Percentiles rank a stretch among this genome's conserved stretches.
These are phyloP conservation scores for Labeo calbasu DNA, from an alignment of 2,797 vertebrate species.

Conservation along the genomic window DNA sequence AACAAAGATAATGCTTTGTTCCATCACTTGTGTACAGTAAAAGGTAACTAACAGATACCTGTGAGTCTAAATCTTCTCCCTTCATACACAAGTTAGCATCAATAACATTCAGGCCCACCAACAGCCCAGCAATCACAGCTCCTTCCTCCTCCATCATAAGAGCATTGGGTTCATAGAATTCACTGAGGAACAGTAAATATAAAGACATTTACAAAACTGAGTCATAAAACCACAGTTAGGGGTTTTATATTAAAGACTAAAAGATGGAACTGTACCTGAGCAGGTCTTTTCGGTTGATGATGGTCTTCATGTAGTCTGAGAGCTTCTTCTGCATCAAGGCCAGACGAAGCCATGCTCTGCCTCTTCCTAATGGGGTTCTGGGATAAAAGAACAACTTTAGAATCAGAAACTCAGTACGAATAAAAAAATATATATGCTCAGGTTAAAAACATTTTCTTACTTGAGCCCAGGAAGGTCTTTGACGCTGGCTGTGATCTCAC, in stretches of 20 bases:
- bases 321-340: slow-evolving; percentile 99
- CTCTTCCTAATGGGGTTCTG: slow-evolving; percentile 95
- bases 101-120: slow-evolving; percentile 96
- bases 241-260: not conserved
- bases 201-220: not conserved
- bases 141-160: slow-evolving; percentile 99
- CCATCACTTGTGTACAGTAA: not conserved
- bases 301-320: slow-evolving; percentile 98
- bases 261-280: slow-evolving; percentile 80
- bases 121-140: slow-evolving; percentile 93
- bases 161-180: slow-evolving; percentile 89
- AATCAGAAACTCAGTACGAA: not conserved
- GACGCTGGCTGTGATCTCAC: slow-evolving; percentile 96
- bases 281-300: slow-evolving; percentile 98
- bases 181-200: slow-evolving; percentile 40
- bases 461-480: slow-evolving; percentile 97
- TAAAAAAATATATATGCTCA: not conserved
- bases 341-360: slow-evolving; percentile 94
- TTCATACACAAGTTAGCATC: slow-evolving; percentile 99
- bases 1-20: not conserved
- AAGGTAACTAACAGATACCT: slow-evolving; percentile 76
- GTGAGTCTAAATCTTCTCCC: slow-evolving; percentile 97
- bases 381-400: not conserved
- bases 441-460: slow-evolving; percentile 73
- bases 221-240: not conserved